Base-by-base conservation (phyloP, 30 jellyfish, hydroid and myxozoan genomes). In the Chironex yamaguchii region DNA sequence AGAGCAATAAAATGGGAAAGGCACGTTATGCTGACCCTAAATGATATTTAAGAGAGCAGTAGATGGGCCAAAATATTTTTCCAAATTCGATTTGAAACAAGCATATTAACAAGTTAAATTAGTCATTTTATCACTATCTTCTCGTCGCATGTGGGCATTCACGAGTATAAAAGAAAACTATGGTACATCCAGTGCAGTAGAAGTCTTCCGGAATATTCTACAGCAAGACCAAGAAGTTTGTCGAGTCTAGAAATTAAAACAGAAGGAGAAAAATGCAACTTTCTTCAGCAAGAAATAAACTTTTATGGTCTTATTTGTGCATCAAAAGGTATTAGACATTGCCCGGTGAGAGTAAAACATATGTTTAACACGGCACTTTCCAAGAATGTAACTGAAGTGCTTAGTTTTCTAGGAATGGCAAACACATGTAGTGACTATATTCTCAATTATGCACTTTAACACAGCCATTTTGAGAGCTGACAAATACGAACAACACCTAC, bases 131-230 rank as follows among this genome's bases (percentile, higher is more conserved):
- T 79, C 51, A 79, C 90, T 13, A 79, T 82, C 62, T 79, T 79
- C 54, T 54, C 82, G 3, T 62, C 90, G n/a, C n/a, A n/a, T n/a
- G n/a, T n/a, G n/a, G n/a, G n/a, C n/a, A n/a, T n/a, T n/a, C n/a
- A n/a, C n/a, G n/a, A n/a, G n/a, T 79, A 53, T 49, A 62, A 53
- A 62, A 33, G 82, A 62, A 26, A 31, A 62, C 69, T 79, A 80
- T 62, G 91, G 83, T 21, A 80, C 83, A 25, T 62, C 75, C 32
- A 80, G 91, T 49, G 73, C 63, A 62, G 91, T 76, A 21, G 91
- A 80, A 36, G 66, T 80, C 26, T 80, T 80, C 31, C 75, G 67
- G 34, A 80, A 80, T 64, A 36, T 63, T 9, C 75, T 63, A 3
- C 81, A 79, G 64, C 69, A 82, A 17, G 64, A 79, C 30, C 71